Evolutionary conservation across 2,888 invertebrate species (phyloP).

Genomic region (Apamea epomidion): DNA sequence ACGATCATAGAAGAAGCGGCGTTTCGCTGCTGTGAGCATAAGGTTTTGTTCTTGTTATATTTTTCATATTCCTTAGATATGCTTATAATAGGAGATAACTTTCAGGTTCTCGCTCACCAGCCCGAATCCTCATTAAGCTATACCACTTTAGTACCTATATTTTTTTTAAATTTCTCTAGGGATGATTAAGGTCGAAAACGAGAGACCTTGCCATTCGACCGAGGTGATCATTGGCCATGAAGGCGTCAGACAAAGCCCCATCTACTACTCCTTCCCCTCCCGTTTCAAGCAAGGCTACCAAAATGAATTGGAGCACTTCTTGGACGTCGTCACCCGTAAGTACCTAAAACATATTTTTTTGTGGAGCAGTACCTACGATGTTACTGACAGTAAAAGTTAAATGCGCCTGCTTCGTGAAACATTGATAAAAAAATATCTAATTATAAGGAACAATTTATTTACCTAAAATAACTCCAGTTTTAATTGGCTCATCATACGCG

Average conservation of each 20-base stretch:
- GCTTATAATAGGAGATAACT: neutral
- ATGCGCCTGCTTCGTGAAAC: neutral
- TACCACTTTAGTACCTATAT: neutral
- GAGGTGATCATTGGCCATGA: conserved; percentile 81
- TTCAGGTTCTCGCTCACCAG: neutral
- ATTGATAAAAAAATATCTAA: neutral
- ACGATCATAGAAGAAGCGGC: neutral
- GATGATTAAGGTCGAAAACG: conserved; percentile 89
- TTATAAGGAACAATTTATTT: neutral
- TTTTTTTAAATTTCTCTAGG: conserved; percentile 68
- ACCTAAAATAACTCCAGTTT: neutral
- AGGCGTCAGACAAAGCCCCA: conserved; percentile 86
- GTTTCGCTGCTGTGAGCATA: too few species aligned
- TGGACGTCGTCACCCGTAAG: conserved; percentile 89
- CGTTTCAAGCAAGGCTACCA: conserved; percentile 89
- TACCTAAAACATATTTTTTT: conserved; percentile 10
- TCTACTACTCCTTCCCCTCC: conserved; percentile 91
- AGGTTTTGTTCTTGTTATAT: neutral
- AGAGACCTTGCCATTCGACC: conserved; percentile 86
- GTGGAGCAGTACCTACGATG: neutral
- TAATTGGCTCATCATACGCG: neutral
- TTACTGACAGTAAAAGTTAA: neutral
- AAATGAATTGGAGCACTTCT: conserved; percentile 91
- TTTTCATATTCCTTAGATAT: neutral
- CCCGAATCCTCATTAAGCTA: too few species aligned